A percentile compares a stretch with the other conserved stretches of the same genome.
phyloP scores from a whole-genome alignment of 2,113 vertebrate genomes.

The Laticauda colubrina region DNA sequence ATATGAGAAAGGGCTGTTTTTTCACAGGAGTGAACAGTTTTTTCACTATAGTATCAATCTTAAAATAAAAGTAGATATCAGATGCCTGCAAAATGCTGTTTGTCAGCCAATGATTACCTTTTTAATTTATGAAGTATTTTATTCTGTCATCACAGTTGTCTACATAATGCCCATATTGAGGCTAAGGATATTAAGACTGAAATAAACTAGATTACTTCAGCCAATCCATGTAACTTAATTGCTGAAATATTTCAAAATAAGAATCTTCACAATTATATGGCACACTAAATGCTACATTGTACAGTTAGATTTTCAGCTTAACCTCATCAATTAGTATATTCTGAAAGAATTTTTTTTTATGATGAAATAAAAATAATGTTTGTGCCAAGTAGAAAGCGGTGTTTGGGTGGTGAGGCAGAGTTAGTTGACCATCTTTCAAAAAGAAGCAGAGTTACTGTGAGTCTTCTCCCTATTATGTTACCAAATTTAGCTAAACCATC shows the following conservation, averaged over 20 bases:
- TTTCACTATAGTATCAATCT: slow-evolving; percentile 22
- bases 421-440: not conserved
- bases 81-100: slow-evolving; percentile 36
- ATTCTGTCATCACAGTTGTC: not conserved
- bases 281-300: not conserved
- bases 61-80: slow-evolving; percentile 41
- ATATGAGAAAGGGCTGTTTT: not conserved
- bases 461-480: not conserved
- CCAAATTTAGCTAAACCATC: not conserved
- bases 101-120: slow-evolving; percentile 28
- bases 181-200: not conserved
- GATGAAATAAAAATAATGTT: not conserved
- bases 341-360: not conserved
- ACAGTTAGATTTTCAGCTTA: not conserved
- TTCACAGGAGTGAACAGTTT: not conserved
- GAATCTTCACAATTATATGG: not conserved
- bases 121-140: not conserved
- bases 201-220: not conserved
- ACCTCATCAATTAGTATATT: not conserved
- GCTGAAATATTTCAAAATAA: not conserved
- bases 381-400: not conserved
- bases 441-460: not conserved
- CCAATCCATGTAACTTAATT: not conserved
- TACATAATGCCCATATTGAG: not conserved
- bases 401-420: not conserved